A percentile compares a stretch with the other conserved stretches of the same genome.
These are phyloP conservation scores for Oryzias dopingdopingensis DNA, from an alignment of 2,797 vertebrate genomes.

Conservation along the genomic window DNA sequence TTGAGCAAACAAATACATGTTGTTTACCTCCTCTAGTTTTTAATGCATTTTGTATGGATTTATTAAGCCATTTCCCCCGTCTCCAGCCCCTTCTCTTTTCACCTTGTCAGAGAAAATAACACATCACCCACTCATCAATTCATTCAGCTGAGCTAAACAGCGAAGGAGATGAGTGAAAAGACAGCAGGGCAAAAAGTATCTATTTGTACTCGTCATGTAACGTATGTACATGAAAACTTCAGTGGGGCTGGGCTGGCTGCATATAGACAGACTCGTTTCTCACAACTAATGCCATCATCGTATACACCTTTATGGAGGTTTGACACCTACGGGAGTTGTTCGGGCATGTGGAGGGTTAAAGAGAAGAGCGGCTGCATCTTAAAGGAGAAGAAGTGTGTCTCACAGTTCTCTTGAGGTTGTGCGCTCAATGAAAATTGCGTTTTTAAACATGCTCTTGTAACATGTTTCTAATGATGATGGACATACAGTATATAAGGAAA, in stretches of 20 bases:
- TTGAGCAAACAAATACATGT: slow-evolving; percentile 9
- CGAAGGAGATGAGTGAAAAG: slow-evolving; percentile 33
- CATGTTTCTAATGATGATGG: too few species aligned
- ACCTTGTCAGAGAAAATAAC: slow-evolving; percentile 64
- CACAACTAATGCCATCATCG: too few species aligned
- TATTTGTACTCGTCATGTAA: slow-evolving; percentile 40
- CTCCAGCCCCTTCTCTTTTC: slow-evolving; percentile 34
- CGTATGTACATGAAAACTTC: slow-evolving; percentile 15
- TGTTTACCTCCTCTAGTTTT: slow-evolving; percentile 13
- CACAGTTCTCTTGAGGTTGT: too few species aligned
- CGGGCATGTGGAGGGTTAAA: too few species aligned
- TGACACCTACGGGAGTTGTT: too few species aligned
- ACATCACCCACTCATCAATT: slow-evolving; percentile 69
- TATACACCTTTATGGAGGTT: too few species aligned
- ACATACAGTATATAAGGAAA: too few species aligned
- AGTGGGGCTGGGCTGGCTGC: neutral
- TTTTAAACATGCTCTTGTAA: too few species aligned
- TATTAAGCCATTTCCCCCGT: slow-evolving; percentile 38
- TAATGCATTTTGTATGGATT: slow-evolving; percentile 22
- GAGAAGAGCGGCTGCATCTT: too few species aligned
- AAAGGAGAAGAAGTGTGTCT: too few species aligned
- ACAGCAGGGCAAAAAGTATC: slow-evolving; percentile 36
- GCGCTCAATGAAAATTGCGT: too few species aligned
- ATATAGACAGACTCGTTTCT: slow-evolving; percentile 11
- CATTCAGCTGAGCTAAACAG: slow-evolving; percentile 56